A percentile compares a stretch with the other conserved stretches of the same genome.
phyloP scores from a whole-genome alignment of 2,797 vertebrate species.

The Sebastes nivosus region DNA sequence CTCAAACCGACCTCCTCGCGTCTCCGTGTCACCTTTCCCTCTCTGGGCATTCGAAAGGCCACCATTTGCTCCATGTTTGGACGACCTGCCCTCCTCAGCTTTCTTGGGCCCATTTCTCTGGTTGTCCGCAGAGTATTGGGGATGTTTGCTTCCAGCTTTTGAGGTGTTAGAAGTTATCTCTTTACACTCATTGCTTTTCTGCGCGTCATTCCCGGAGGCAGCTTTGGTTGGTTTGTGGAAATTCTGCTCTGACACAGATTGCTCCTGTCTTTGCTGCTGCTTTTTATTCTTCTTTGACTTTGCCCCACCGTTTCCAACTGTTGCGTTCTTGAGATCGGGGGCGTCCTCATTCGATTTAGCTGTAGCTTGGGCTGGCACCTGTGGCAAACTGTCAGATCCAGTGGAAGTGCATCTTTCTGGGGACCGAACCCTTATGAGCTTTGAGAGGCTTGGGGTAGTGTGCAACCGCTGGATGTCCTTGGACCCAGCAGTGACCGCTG shows the following conservation, averaged over 20 bases:
- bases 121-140: conserved; percentile 67
- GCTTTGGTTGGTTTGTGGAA: conserved; percentile 69
- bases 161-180: conserved; percentile 59
- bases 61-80: conserved; percentile 65
- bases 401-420: conserved; percentile 84
- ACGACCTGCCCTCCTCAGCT: conserved; percentile 72
- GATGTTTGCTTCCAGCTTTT: conserved; percentile 72
- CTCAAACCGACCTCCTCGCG: conserved; percentile 68
- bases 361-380: conserved; percentile 65
- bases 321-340: conserved; percentile 74
- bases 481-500: conserved; percentile 65
- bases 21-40: conserved; percentile 76
- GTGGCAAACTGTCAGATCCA: conserved; percentile 62
- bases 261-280: conserved; percentile 83
- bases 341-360: conserved; percentile 81
- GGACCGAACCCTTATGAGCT: conserved; percentile 93
- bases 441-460: conserved; percentile 90
- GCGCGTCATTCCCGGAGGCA: conserved; percentile 61
- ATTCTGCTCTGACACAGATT: conserved; percentile 63
- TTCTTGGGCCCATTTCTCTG: conserved; percentile 77
- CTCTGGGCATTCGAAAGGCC: conserved; percentile 62
- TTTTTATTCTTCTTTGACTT: conserved; percentile 93
- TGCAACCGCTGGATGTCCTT: conserved; percentile 90
- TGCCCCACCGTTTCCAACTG: conserved; percentile 58
- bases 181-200: conserved; percentile 75